Conservation (phyloP, 2,797 vertebrate species). For the Naso thynnoides region DNA sequence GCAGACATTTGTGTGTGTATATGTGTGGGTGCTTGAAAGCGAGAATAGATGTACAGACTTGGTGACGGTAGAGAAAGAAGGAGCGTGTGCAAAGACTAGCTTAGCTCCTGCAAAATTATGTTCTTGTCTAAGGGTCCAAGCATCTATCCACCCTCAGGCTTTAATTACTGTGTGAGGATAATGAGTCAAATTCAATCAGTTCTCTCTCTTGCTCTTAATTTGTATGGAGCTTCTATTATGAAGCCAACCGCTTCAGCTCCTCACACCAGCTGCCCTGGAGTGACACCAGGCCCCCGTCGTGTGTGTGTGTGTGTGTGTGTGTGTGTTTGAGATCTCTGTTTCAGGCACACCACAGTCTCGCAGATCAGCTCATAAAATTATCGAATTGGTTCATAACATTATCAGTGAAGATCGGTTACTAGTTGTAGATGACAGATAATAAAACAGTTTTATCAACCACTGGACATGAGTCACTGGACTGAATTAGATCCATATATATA, state of each 20-base stretch:
- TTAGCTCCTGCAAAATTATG: slow-evolving; percentile 52
- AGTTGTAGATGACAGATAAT: slow-evolving; percentile 46
- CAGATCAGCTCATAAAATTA: slow-evolving; percentile 59
- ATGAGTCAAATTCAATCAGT: slow-evolving; percentile 88
- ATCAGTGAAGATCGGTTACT: slow-evolving; percentile 51
- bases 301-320: slow-evolving; percentile 21
- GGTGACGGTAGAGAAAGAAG: slow-evolving; percentile 9
- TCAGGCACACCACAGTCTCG: slow-evolving; percentile 37
- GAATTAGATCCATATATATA: slow-evolving; percentile 65
- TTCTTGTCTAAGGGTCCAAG: slow-evolving; percentile 73
- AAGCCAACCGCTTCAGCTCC: slow-evolving; percentile 73
- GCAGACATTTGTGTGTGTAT: slow-evolving; percentile 30
- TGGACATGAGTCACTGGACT: slow-evolving; percentile 58
- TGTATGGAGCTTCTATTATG: slow-evolving; percentile 81
- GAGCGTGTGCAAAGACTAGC: slow-evolving; percentile 35
- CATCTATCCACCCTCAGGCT: slow-evolving; percentile 80
- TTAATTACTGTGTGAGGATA: slow-evolving; percentile 86
- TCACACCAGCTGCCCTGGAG: slow-evolving; percentile 77
- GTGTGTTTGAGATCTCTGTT: slow-evolving; percentile 29
- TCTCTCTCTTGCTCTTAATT: slow-evolving; percentile 83
- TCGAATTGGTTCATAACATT: slow-evolving; percentile 44
- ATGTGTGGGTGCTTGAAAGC: slow-evolving; percentile 15
- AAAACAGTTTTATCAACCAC: slow-evolving; percentile 55
- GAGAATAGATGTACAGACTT: slow-evolving; percentile 8
- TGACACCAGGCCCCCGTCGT: slow-evolving; percentile 64